Percentiles rank a stretch among this genome's conserved stretches.
Evolutionary conservation across 2,888 invertebrate species (phyloP).

Genomic region (Gastrophysa polygoni): DNA sequence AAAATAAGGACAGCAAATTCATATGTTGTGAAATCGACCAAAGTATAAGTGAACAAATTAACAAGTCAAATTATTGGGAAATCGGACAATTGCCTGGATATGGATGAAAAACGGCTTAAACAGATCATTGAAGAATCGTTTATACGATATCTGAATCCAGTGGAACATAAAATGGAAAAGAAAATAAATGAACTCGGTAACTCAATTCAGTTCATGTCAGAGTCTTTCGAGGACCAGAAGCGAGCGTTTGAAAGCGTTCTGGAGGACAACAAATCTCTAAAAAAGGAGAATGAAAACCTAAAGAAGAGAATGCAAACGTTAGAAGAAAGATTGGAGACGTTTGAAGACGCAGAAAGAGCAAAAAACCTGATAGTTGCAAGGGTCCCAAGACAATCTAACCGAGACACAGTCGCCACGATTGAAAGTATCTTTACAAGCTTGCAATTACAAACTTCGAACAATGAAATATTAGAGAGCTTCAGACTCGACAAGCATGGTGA

Average conservation of each 20-base stretch:
- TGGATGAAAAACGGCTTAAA: slow-evolving; percentile 6
- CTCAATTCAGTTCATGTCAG: slow-evolving; percentile 12
- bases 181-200: slow-evolving; percentile 10
- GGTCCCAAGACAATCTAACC: slow-evolving; percentile 10
- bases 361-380: slow-evolving; percentile 8
- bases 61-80: background rate
- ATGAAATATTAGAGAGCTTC: slow-evolving; percentile 11
- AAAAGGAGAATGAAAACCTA: slow-evolving; percentile 8
- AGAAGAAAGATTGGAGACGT: slow-evolving; percentile 8
- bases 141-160: slow-evolving; percentile 8
- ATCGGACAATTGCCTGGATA: slow-evolving; percentile 2
- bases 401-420: slow-evolving; percentile 1
- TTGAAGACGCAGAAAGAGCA: slow-evolving; percentile 1
- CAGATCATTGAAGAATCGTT: slow-evolving; percentile 12
- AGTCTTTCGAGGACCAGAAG: background rate
- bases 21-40: background rate
- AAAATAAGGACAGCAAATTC: background rate
- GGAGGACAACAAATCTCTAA: slow-evolving; percentile 9
- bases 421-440: slow-evolving; percentile 1
- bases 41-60: background rate
- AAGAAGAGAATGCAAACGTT: slow-evolving; percentile 8
- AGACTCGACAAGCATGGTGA: background rate
- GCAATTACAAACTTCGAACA: slow-evolving; percentile 5
- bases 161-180: slow-evolving; percentile 14
- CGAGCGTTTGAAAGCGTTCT: slow-evolving; percentile 1